Conservation (phyloP, 2,797 vertebrate species). For the Acrossocheilus fasciatus region DNA sequence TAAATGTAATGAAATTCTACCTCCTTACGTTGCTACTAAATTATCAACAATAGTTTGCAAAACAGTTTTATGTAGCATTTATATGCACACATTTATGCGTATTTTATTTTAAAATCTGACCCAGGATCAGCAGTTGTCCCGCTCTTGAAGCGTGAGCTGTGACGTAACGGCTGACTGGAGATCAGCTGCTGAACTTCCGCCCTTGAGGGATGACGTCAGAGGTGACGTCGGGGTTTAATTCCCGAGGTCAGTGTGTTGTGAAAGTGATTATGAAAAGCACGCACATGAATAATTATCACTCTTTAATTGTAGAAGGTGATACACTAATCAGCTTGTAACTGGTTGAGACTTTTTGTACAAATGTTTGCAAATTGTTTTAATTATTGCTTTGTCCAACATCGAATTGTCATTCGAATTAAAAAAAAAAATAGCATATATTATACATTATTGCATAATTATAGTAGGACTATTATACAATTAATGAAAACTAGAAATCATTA, state of each 20-base stretch:
- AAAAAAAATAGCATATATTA: no score
- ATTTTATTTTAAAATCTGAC: slow-evolving; percentile 20
- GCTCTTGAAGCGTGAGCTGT: not conserved
- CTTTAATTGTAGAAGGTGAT: not conserved
- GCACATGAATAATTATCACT: not conserved
- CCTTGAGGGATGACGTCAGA: not conserved
- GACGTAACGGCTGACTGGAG: slow-evolving; percentile 21
- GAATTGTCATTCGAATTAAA: no score
- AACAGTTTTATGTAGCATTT: not conserved
- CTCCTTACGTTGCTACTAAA: not conserved
- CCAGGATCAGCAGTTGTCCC: slow-evolving; percentile 8
- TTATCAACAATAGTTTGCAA: not conserved
- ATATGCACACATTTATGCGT: not conserved
- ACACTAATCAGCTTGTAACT: not conserved
- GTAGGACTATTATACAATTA: not conserved
- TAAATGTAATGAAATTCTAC: not conserved
- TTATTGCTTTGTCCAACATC: not conserved
- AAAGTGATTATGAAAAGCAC: not conserved
- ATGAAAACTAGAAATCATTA: not conserved
- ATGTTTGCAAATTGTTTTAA: not conserved
- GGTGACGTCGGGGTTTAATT: not conserved
- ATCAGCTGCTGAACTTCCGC: slow-evolving; percentile 17
- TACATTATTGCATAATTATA: not conserved
- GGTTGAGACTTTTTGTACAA: not conserved
- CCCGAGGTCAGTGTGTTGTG: slow-evolving; percentile 16